Conservation (phyloP, 1,140 invertebrate genomes). For the Scaptomyza graminum region DNA sequence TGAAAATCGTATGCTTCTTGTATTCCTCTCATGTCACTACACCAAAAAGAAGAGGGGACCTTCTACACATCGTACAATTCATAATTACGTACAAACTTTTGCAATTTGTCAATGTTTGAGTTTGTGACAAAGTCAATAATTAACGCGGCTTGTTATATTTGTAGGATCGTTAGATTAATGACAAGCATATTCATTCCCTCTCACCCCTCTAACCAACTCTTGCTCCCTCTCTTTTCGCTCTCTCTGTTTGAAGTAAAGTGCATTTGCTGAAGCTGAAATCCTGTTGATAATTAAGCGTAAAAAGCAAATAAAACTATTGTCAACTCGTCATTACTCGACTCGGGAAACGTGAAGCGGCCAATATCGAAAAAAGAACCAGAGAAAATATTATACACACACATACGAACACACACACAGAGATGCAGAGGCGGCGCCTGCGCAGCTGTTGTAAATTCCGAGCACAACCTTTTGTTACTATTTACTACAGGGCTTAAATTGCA, state of each 20-base stretch:
- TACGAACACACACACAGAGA: no score
- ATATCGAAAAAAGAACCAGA: constrained; percentile 17
- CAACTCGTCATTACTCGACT: constrained; percentile 65
- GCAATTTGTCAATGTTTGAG: constrained; percentile 42
- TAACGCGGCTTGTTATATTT: constrained; percentile 43
- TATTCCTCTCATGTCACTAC: neutral
- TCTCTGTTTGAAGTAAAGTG: constrained; percentile 18
- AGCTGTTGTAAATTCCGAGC: constrained; percentile 62
- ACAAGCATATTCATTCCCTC: constrained; percentile 9
- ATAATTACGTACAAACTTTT: constrained; percentile 14
- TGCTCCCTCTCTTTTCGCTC: neutral
- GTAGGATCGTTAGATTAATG: constrained; percentile 47
- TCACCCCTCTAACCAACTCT: neutral
- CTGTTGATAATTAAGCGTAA: constrained; percentile 54
- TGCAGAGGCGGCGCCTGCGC: constrained; percentile 62
- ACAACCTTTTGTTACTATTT: constrained; percentile 20
- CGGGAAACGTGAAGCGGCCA: constrained; percentile 46
- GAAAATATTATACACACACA: no score
- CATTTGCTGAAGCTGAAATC: constrained; percentile 70
- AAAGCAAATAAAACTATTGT: constrained; percentile 78
- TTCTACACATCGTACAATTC: no score
- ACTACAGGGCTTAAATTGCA: constrained; percentile 50
- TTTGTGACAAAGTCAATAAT: constrained; percentile 31
- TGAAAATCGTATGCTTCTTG: neutral
- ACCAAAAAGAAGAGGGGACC: no score